Evolutionary conservation across 2,888 invertebrate species (phyloP).

Genomic region (Drosophila kanekoi): DNA sequence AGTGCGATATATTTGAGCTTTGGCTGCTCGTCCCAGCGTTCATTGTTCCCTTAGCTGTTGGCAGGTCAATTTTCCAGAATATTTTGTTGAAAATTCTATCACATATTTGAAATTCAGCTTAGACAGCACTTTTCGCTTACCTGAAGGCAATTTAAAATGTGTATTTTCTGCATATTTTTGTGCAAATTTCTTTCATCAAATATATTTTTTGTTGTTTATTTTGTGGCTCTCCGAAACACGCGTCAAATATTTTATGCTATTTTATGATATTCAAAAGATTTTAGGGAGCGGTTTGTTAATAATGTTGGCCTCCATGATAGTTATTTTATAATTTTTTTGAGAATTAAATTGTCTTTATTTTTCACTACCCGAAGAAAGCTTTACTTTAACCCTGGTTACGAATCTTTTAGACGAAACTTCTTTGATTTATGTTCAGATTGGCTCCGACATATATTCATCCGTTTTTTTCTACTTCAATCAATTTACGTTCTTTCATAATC

Average conservation of each 20-base stretch:
- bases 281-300: background rate
- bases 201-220: slow-evolving; percentile 32
- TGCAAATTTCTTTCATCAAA: slow-evolving; percentile 7
- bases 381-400: background rate
- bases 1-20: slow-evolving; percentile 19
- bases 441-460: too few relatives aligned
- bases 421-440: too few relatives aligned
- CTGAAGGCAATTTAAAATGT: slow-evolving; percentile 49
- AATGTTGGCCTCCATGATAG: background rate
- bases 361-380: background rate
- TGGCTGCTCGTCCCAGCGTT: slow-evolving; percentile 29
- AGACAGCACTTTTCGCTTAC: slow-evolving; percentile 41
- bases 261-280: slow-evolving; percentile 40
- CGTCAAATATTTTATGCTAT: slow-evolving; percentile 32
- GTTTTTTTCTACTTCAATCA: too few relatives aligned
- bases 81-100: slow-evolving; percentile 40
- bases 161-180: slow-evolving; percentile 36
- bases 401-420: too few relatives aligned
- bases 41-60: slow-evolving; percentile 40
- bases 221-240: slow-evolving; percentile 20
- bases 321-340: background rate
- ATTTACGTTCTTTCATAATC: too few relatives aligned
- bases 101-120: slow-evolving; percentile 49
- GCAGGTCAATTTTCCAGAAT: slow-evolving; percentile 42
- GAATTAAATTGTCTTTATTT: slow-evolving; percentile 15